A percentile compares a stretch with the other conserved stretches of the same genome.
These are phyloP conservation scores for Ichneumon xanthorius DNA, from an alignment of 2,888 invertebrate species.

Conservation along the genomic window DNA sequence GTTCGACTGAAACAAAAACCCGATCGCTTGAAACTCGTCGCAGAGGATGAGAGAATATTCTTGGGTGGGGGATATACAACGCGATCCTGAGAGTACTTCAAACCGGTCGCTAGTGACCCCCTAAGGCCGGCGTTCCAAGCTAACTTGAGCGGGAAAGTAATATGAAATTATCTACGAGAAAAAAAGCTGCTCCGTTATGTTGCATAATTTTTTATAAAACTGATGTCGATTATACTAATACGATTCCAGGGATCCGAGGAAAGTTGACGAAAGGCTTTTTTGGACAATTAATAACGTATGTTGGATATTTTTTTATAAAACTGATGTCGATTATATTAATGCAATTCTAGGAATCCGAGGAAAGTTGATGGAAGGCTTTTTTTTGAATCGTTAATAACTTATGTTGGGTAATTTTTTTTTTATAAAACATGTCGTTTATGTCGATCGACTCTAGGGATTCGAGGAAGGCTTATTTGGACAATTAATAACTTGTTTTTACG, in stretches of 20 bases:
- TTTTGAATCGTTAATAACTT: conserved; percentile 5
- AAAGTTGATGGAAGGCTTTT: conserved; percentile 5
- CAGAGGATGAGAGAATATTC: conserved; percentile 3
- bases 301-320: not conserved
- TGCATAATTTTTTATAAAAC: not conserved
- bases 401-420: not conserved
- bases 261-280: not conserved
- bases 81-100: conserved; percentile 17
- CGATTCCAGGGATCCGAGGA: not conserved
- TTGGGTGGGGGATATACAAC: conserved; percentile 24
- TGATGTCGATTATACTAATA: not conserved
- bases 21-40: conserved; percentile 68
- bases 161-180: conserved; percentile 9
- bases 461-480: not conserved
- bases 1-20: conserved; percentile 70
- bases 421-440: not conserved
- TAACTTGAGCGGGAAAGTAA: conserved; percentile 27
- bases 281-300: conserved; percentile 5
- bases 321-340: not conserved
- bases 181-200: not conserved
- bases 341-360: not conserved
- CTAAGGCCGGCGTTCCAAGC: not conserved
- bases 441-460: not conserved
- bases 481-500: conserved; percentile 35
- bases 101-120: not conserved